A percentile compares a stretch with the other conserved stretches of the same genome.
These are phyloP conservation scores for Esox masquinongy DNA, from an alignment of 2,797 vertebrate species.

Conservation along the genomic window DNA sequence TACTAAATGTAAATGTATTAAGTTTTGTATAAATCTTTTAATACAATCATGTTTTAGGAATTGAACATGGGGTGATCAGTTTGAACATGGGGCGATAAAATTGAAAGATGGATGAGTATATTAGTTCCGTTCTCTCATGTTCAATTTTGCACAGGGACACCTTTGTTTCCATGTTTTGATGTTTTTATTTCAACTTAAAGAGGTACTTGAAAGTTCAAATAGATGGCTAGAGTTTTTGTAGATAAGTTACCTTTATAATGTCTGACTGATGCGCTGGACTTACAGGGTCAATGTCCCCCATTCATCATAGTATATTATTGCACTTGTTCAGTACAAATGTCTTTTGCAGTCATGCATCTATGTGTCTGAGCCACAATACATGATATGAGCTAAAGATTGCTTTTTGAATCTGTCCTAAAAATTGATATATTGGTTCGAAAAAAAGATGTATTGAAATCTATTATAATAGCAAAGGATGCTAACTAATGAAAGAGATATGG, in stretches of 20 bases:
- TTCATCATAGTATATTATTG: constrained; percentile 84
- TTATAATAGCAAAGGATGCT: constrained; percentile 64
- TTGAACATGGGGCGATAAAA: constrained; percentile 62
- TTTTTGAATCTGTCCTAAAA: constrained; percentile 68
- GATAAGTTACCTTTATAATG: constrained; percentile 81
- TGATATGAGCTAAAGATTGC: constrained; percentile 44
- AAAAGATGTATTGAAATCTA: constrained; percentile 71
- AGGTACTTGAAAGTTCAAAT: constrained; percentile 85
- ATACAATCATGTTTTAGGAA: constrained; percentile 76
- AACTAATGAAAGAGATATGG: background rate
- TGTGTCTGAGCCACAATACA: constrained; percentile 80
- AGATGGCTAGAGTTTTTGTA: constrained; percentile 84
- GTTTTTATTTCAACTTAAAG: constrained; percentile 76
- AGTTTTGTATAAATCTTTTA: constrained; percentile 83
- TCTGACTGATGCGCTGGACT: constrained; percentile 91
- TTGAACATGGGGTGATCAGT: constrained; percentile 62
- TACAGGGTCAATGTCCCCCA: constrained; percentile 96
- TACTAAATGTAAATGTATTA: constrained; percentile 77
- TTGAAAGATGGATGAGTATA: constrained; percentile 52
- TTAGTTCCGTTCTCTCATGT: constrained; percentile 69
- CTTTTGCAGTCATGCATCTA: constrained; percentile 62
- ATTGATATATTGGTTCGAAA: constrained; percentile 32
- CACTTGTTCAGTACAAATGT: constrained; percentile 86
- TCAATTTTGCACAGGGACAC: constrained; percentile 75
- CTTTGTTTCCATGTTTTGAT: constrained; percentile 95